These are phyloP conservation scores for Erpetoichthys calabaricus DNA, from an alignment of 2,797 vertebrate species.

Conservation along the genomic window DNA sequence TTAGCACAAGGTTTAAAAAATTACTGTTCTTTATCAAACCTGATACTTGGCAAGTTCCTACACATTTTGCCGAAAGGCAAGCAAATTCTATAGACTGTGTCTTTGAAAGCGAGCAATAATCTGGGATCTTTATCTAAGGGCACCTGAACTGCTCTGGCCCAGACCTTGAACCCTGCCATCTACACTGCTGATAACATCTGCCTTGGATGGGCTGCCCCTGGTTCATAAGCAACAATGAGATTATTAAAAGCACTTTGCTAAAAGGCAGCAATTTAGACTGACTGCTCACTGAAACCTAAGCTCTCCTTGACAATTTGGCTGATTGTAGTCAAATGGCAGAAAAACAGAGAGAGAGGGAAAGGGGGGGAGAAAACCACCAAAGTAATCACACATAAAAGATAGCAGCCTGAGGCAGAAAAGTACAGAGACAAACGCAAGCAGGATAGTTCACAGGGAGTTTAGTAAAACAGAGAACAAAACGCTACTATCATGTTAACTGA, in stretches of 20 bases:
- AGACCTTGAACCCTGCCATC: constrained; percentile 27
- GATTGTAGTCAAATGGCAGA: constrained; percentile 42
- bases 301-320: constrained; percentile 37
- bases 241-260: constrained; percentile 21
- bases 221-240: constrained; percentile 22
- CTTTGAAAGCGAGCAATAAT: constrained; percentile 43
- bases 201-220: constrained; percentile 23
- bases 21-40: constrained; percentile 32
- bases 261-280: constrained; percentile 45
- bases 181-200: constrained; percentile 38
- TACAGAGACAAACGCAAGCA: constrained; percentile 30
- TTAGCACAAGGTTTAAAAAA: constrained; percentile 19
- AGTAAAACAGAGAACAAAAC: constrained; percentile 13
- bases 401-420: constrained; percentile 39
- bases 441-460: constrained; percentile 13
- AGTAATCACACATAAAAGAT: constrained; percentile 36
- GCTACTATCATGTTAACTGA: constrained; percentile 9
- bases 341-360: constrained; percentile 13
- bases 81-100: constrained; percentile 24
- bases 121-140: constrained; percentile 48
- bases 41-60: constrained; percentile 26
- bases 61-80: constrained; percentile 27
- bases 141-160: constrained; percentile 41
- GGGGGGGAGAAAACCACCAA: constrained; percentile 15
- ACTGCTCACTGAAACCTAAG: constrained; percentile 40